Evolutionary conservation across 2,113 vertebrate genomes (phyloP), one percentile per base, ranked within the genome.

Genomic region (Smithornis capensis): DNA sequence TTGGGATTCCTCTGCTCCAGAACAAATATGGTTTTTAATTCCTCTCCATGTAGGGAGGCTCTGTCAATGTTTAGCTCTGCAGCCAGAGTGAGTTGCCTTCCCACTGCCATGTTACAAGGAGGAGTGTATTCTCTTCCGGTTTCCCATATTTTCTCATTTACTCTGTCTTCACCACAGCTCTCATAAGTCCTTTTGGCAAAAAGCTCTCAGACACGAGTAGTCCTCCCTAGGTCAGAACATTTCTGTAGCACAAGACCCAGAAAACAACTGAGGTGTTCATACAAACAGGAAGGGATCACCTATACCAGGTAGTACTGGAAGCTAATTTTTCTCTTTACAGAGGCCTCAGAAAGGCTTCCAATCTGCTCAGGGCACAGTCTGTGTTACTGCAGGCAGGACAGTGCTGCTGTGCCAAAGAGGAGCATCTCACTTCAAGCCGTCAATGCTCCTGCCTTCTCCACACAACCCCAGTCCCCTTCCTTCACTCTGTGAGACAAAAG

Each of bases 381-480:
- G 15, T 25, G 45, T 8, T 53, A 23, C 81, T 40, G 17, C 65
- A 68, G 65, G n/a, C 22, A 23, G 67, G 28, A 24, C 22, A 81
- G 33, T 2, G 2, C 44, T 82, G 60, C 25, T 1, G 1, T 55
- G 47, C 24, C 4, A 5, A n/a, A 49, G 42, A 57, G 64, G 21
- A 91, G 4, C 7, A 25, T 19, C 62, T 52, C 52, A 6, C 27
- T 4, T 4, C 4, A 27, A 73, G 42, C 63, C 33, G 23, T 29
- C 7, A 2, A 29, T 37, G 25, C 28, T 89, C 18, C 86, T 37
- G 5, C 17, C 0, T 0, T 14, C 15, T 56, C 22, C 53, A 14
- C 40, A 12, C n/a, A 57, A 4, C 42, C 42, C 29, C 42, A 10
- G 15, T 37, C 78, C 65, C 65, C 35, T 59, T 59, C 75, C 31